Evolutionary conservation across 1,140 invertebrate genomes (phyloP), one percentile per base, ranked within the genome.

Genomic region (Hestina assimilis): DNA sequence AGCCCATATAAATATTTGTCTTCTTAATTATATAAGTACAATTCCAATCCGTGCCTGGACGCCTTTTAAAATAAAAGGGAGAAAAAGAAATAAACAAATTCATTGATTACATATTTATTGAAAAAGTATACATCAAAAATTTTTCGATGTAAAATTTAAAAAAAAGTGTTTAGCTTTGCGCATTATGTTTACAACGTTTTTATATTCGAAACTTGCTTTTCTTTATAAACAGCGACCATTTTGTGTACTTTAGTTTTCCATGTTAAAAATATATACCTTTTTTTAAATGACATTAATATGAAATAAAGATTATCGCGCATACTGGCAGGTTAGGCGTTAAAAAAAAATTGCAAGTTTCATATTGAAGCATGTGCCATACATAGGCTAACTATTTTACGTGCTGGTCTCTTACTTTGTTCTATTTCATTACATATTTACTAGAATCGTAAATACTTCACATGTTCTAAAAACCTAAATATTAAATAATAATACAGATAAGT

Each of bases 91-190:
- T 53, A 65, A 68, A 66, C 63, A 60, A 8, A 47, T 45, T 40
- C 41, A 48, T 60, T 73, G 70, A 58, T 76, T 76, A 76, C 69
- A 68, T 81, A 79, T 83, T 83, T 83, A 83, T 80, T 83, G 72
- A 83, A 83, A 86, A 84, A 82, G 79, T 79, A 78, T 84, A 86
- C 79, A 84, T 84, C 83, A 82, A 86, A 83, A 82, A 77, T 62
- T 63, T 75, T 83, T 86, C 81, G 78, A 86, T 86, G 81, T 83
- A 83, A 86, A 84, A 81, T 84, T 76, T 82, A 82, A 84, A 75
- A 82, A 81, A 69, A 61, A 65, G 59, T 72, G 64, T 69, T 55
- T 63, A 63, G 42, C 38, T 58, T 53, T 50, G 42, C 53, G 63
- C 63, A 50, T 46, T 24, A 41, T 53, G 29, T 47, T 59, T 42